Conservation (phyloP, 2,113 vertebrate species). For the Oncorhynchus masou region DNA sequence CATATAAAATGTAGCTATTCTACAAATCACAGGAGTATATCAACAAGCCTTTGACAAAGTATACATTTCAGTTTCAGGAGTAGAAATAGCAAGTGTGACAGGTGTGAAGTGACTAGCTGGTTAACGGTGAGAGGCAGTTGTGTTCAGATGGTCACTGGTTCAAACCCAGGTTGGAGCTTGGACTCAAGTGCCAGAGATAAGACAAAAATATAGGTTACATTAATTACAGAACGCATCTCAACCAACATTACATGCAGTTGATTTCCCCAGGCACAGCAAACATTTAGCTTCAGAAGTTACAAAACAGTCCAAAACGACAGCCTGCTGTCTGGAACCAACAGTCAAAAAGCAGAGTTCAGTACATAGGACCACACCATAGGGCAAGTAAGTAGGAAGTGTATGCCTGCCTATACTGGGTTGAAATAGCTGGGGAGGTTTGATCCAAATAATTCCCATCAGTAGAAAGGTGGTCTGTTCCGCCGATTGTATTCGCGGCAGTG, state of each 20-base stretch:
- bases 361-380: not conserved
- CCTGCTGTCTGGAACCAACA: not conserved
- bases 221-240: not conserved
- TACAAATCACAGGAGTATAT: not conserved
- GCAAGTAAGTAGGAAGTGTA: too few species aligned
- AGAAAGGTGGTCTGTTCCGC: not conserved
- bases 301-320: not conserved
- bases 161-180: too few species aligned
- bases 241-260: not conserved
- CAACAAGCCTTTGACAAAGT: not conserved
- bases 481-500: conserved; percentile 3
- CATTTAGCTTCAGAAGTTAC: not conserved
- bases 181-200: too few species aligned
- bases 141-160: too few species aligned
- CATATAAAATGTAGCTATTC: too few species aligned
- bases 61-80: not conserved
- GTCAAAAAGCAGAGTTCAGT: not conserved
- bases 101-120: too few species aligned
- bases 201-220: not conserved
- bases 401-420: too few species aligned
- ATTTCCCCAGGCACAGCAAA: conserved; percentile 18
- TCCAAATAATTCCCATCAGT: not conserved
- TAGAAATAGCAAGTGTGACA: not conserved
- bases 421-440: not conserved
- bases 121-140: too few species aligned